Conservation (phyloP, 2,113 vertebrate species). For the Pandion haliaetus region DNA sequence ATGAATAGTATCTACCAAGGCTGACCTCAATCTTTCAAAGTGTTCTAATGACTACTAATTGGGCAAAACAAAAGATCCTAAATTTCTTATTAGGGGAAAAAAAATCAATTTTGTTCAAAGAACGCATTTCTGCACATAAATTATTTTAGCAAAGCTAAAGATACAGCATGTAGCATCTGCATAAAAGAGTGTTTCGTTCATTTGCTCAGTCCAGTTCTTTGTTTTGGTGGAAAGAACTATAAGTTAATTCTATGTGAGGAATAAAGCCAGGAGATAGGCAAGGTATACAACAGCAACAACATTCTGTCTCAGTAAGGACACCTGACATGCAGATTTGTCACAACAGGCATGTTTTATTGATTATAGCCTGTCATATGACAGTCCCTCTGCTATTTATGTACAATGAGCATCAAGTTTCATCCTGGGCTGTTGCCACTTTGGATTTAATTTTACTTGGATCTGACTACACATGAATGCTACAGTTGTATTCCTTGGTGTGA, state of each 20-base stretch:
- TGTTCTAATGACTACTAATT: neutral
- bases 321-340: conserved; percentile 5
- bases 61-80: neutral
- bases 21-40: neutral
- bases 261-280: neutral
- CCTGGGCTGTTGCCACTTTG: neutral
- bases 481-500: neutral
- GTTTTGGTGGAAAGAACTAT: neutral
- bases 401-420: conserved; percentile 44
- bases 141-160: neutral
- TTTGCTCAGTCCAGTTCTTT: neutral
- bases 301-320: neutral
- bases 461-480: neutral
- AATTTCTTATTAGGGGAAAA: neutral
- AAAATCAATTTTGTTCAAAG: neutral
- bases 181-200: neutral
- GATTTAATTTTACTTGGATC: neutral
- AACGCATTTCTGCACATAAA: neutral
- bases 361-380: conserved; percentile 31
- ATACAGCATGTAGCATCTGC: neutral
- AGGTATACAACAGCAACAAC: neutral
- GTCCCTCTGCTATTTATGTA: conserved; percentile 18
- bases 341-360: conserved; percentile 40
- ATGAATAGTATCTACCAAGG: neutral
- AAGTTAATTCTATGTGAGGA: neutral